Base-by-base conservation (phyloP, 2,113 vertebrate species). In the Platichthys stellatus region DNA sequence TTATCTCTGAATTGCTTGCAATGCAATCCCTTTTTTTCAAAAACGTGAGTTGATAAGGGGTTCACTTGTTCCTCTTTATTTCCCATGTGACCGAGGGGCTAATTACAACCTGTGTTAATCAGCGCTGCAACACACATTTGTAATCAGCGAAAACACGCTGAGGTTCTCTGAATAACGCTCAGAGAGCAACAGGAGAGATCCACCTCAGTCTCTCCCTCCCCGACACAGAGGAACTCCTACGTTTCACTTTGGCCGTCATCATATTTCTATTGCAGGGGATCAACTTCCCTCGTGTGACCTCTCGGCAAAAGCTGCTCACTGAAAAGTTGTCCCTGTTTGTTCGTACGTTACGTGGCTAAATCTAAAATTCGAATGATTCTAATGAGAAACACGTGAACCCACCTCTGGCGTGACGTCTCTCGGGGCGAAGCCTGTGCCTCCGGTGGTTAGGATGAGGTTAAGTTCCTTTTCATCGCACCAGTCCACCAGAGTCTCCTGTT, bases 401-500 rank as follows among this genome's bases (percentile, higher is more conserved):
- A 99, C 98, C 97, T 99, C 98, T 90, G 98, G 98, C 84, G 98
- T 99, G 93, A 99, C 98, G 91, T 99, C 98, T 92, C 98, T 94
- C 14, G 98, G 98, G 59, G 97, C 98, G 84, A 99, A 99, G 8
- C 98, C 97, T 60, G 98, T 99, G 92, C 98, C 98, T 90, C 98
- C 98, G 12, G 98, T 98, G 91, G 98, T 99, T 92, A 99, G 92
- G 91, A 99, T 98, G 90, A 99, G 96, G 93, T 99, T 99, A 82
- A 99, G 96, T 81, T 99, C 98, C 89, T 99, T 99, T 89, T 99
- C 98, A 94, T 99, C 98, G 85, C 97, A 98, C 97, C 97, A 98
- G 89, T 98, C 97, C 94, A 98, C 96, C 85, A 98, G 94, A 9
- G 97, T 98, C 91, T 98, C 97, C 97, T 98, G 92, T 87, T 90